These are phyloP conservation scores for Toxotes jaculatrix DNA, from an alignment of 2,113 vertebrate species.

Conservation along the genomic window DNA sequence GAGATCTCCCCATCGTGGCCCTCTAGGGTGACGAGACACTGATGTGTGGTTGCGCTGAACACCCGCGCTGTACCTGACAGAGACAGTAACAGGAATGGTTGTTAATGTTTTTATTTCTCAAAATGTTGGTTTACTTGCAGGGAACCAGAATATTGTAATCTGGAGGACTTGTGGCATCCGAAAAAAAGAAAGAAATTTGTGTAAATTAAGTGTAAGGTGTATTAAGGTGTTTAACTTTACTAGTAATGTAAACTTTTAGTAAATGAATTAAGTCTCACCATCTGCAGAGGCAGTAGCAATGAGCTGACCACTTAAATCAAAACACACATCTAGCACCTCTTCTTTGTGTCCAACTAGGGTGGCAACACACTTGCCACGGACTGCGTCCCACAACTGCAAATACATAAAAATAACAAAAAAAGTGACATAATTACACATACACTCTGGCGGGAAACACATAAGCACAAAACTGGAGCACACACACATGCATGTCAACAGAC, in stretches of 20 bases:
- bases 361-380: slow-evolving; percentile 85
- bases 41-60: slow-evolving; percentile 86
- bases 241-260: background rate
- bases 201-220: no score
- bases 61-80: slow-evolving; percentile 89
- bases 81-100: slow-evolving; percentile 11
- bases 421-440: background rate
- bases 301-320: slow-evolving; percentile 91
- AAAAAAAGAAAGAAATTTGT: background rate
- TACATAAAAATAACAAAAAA: slow-evolving; percentile 18
- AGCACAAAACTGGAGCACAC: background rate
- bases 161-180: background rate
- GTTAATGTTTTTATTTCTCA: background rate
- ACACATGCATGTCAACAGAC: background rate
- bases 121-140: background rate
- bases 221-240: background rate
- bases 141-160: background rate
- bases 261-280: slow-evolving; percentile 82
- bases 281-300: slow-evolving; percentile 93
- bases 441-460: background rate
- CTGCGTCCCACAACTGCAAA: slow-evolving; percentile 91
- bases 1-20: slow-evolving; percentile 94
- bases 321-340: slow-evolving; percentile 94
- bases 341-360: slow-evolving; percentile 90
- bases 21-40: slow-evolving; percentile 88